Evolutionary conservation across 2,113 vertebrate genomes (phyloP).

Genomic region (Indri indri): DNA sequence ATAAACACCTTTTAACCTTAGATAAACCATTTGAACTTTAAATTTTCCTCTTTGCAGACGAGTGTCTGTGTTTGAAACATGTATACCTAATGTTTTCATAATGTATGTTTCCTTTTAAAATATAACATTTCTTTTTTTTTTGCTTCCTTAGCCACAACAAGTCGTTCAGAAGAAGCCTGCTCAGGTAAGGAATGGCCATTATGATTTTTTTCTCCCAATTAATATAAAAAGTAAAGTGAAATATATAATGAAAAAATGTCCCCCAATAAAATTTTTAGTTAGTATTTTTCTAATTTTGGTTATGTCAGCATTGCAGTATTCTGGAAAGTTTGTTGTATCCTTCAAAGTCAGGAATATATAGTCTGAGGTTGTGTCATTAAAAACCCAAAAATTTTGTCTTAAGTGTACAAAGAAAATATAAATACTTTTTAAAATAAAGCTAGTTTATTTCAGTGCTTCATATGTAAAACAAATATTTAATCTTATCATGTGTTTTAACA

Average conservation of each 20-base stretch:
- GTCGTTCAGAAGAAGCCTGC: slow-evolving; percentile 95
- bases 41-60: neutral
- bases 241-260: neutral
- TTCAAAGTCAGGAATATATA: neutral
- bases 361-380: neutral
- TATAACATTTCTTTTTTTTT: slow-evolving; percentile 73
- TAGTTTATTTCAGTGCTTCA: neutral
- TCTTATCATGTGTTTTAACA: neutral
- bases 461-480: neutral
- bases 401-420: neutral
- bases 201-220: neutral
- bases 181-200: slow-evolving; percentile 88
- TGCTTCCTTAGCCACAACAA: slow-evolving; percentile 93
- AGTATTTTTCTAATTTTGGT: slow-evolving; percentile 21
- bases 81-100: neutral
- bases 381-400: neutral
- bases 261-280: neutral
- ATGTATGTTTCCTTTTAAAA: slow-evolving; percentile 44
- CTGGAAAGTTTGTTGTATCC: neutral
- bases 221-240: neutral
- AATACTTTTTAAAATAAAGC: neutral
- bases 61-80: neutral
- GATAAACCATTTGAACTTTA: neutral
- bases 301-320: neutral
- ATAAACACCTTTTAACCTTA: neutral